Base-by-base conservation (phyloP, 2,888 invertebrate genomes). In the Andrena fulva region DNA sequence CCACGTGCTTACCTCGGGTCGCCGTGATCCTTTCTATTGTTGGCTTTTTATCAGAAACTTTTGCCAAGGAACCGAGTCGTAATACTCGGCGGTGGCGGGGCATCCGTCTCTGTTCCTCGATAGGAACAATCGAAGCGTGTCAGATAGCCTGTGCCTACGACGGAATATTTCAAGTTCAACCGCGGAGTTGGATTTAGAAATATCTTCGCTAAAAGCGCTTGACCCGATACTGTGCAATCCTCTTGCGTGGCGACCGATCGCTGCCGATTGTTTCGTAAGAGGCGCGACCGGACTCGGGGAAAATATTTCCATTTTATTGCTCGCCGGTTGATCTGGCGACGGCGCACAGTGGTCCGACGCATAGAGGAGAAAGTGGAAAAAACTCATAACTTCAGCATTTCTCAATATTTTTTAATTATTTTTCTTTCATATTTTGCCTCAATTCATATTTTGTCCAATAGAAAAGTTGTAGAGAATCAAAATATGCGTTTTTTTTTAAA, bases 161-260 rank as follows among this genome's bases (percentile, higher is more conserved):
- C 79, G 69, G 70, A 78, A 67, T 67, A 62, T 67, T 79, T 67
- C 81, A 79, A 81, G 81, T 81, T 81, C 79, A 81, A 69, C 60
- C 27, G 20, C 52, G 42, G 59, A 10, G 66, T 62, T 59, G 64
- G 31, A 64, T 66, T 70, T 74, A 64, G 64, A 63, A 42, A 33
- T 60, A 64, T 71, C 66, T 62, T 24, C 16, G 66, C n/a, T 20
- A 64, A 66, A 48, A 60, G 12, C 24, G 56, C 29, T 50, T 70
- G 27, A 42, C 29, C 42, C 16, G 54, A 66, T 42, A 3, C 16
- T 33, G 4, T 10, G 8, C 27, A 27, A 64, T 56, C 24, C 24
- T 56, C 24, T 27, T 20, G 56, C 24, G 42, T 42, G 42, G 35
- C 35, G 35, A 35, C 35, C 35, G 35, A 42, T 42, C 42, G 42